Conservation (phyloP, 2,888 invertebrate species). For the Drosophila borborema region DNA sequence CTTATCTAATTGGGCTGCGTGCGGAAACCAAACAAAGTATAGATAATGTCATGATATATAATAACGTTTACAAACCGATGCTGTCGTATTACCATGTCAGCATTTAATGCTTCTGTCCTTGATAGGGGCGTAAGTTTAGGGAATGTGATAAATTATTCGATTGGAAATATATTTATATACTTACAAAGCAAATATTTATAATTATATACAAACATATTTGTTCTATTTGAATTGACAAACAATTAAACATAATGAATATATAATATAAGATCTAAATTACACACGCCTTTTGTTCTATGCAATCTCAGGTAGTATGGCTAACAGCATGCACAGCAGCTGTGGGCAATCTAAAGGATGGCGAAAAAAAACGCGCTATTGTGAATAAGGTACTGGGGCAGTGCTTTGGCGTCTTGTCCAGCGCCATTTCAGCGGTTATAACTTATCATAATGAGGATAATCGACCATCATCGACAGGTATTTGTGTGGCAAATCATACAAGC, state of each 20-base stretch:
- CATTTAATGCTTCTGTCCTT: too few species aligned
- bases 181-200: neutral
- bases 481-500: constrained; percentile 99
- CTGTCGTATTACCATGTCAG: neutral
- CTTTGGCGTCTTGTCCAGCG: constrained; percentile 96
- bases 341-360: constrained; percentile 92
- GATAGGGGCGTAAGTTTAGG: too few species aligned
- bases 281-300: constrained; percentile 59
- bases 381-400: constrained; percentile 93
- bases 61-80: neutral
- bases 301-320: constrained; percentile 93
- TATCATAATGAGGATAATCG: constrained; percentile 95
- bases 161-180: neutral
- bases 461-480: constrained; percentile 91
- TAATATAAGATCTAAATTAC: constrained; percentile 14
- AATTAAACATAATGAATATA: too few species aligned
- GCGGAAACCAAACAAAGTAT: neutral
- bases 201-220: too few species aligned
- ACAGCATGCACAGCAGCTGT: constrained; percentile 94
- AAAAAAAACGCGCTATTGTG: constrained; percentile 92
- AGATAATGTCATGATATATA: neutral
- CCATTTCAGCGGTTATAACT: constrained; percentile 94
- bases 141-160: neutral
- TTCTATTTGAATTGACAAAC: too few species aligned
- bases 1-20: neutral